Evolutionary conservation across 2,888 invertebrate species (phyloP), one percentile per base, ranked within the genome.

Genomic region (Hyposoter dolosus): DNA sequence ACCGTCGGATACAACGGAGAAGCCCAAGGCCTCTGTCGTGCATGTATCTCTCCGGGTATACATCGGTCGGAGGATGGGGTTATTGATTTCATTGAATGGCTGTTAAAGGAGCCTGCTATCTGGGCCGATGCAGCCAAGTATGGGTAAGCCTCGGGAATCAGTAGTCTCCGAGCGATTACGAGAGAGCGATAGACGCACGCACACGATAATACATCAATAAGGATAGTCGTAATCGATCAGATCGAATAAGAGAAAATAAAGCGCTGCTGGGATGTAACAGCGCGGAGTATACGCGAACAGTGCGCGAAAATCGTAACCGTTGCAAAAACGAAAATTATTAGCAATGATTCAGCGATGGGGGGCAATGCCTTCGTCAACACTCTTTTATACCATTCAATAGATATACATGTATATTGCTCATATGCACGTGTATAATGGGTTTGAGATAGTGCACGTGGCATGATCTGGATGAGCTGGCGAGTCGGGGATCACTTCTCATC

Each of bases 51-150:
- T 19, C 65, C 69, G 50, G 78, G 63, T 53, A 43, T 28, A 32
- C 19, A n/a, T n/a, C 19, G 47, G 15, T 17, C 17, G 17, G 19
- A 32, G 82, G 72, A 10, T 17, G 43, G 82, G 74, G 23, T 69
- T 81, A 86, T 86, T 81, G 86, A 86, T 83, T 83, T 83, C 83
- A 77, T 86, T 60, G 86, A 86, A 83, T 74, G 81, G 81, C 86
- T 75, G 81, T 86, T 86, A 83, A 83, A 86, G 83, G 74, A 81
- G 69, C 78, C 81, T 1, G 40, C 40, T 86, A 86, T 83, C 86
- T 86, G 77, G 50, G 81, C 50, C 68, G 71, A 69, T 83, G 83
- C 86, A 83, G 83, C 66, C 72, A 66, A 47, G 74, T 71, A 40
- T 53, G 72, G 32, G 66, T 68, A 80, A 85, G 85, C 83, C 77